Conservation (phyloP, 1,140 invertebrate species). For the Gryllus bimaculatus region DNA sequence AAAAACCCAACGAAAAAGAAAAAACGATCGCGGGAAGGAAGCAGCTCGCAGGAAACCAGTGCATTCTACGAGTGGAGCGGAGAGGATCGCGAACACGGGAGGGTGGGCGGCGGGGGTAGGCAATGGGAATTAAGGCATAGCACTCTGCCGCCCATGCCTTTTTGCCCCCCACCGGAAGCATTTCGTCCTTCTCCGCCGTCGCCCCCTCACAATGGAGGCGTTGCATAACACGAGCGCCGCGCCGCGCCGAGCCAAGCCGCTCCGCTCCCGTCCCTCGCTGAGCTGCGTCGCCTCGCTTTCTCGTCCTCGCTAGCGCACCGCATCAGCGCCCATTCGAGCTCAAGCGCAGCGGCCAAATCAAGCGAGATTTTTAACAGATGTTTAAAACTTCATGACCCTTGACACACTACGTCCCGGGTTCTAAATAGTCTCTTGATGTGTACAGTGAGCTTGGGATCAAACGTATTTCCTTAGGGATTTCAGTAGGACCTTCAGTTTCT, state of each 20-base stretch:
- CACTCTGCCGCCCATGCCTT: neutral
- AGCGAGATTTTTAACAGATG: no score
- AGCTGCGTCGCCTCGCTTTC: neutral
- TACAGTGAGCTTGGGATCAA: no score
- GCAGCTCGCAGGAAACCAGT: neutral
- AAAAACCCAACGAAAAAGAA: neutral
- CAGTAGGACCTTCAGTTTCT: no score
- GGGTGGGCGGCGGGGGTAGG: no score
- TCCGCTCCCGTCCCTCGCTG: neutral
- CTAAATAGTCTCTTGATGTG: no score
- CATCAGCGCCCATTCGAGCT: neutral
- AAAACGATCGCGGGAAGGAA: neutral
- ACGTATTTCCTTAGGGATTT: no score
- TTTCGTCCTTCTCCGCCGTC: neutral
- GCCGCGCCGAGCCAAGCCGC: no score
- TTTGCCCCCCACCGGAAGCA: neutral
- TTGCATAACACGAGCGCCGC: neutral
- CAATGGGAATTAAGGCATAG: neutral
- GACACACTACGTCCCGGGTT: no score
- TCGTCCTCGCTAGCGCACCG: neutral
- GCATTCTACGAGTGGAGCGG: neutral
- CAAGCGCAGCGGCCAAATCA: no score
- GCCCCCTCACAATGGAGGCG: neutral
- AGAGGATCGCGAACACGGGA: neutral
- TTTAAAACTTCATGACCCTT: no score